A percentile compares a stretch with the other conserved stretches of the same genome.
Evolutionary conservation across 2,797 vertebrate species (phyloP).

Genomic region (Argya squamiceps): DNA sequence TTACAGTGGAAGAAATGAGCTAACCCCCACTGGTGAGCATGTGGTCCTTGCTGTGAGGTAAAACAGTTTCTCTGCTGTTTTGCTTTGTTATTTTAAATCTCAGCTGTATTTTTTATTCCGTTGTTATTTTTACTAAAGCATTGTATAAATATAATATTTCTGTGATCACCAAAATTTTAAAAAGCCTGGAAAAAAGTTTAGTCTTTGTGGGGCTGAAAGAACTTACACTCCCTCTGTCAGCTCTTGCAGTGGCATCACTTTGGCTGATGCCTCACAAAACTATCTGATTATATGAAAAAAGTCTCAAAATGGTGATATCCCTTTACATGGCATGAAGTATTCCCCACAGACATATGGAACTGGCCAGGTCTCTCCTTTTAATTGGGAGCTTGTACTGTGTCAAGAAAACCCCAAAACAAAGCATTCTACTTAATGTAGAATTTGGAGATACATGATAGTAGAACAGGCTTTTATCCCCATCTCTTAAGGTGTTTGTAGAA

Average conservation of each 20-base stretch:
- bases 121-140: background rate
- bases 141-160: background rate
- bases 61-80: background rate
- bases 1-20: background rate
- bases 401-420: background rate
- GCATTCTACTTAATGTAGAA: background rate
- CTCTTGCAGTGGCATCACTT: background rate
- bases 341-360: background rate
- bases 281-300: background rate
- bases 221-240: background rate
- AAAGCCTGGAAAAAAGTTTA: background rate
- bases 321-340: background rate
- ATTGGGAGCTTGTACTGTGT: background rate
- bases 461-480: background rate
- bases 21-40: background rate
- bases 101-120: background rate
- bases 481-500: background rate
- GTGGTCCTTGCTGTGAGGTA: background rate
- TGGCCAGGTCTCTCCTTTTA: background rate
- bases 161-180: background rate
- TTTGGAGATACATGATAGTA: background rate
- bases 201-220: background rate
- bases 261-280: background rate
- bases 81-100: background rate
- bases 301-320: background rate